A percentile compares a stretch with the other conserved stretches of the same genome.
Evolutionary conservation across 2,797 vertebrate species (phyloP).

Genomic region (Manis pentadactyla): DNA sequence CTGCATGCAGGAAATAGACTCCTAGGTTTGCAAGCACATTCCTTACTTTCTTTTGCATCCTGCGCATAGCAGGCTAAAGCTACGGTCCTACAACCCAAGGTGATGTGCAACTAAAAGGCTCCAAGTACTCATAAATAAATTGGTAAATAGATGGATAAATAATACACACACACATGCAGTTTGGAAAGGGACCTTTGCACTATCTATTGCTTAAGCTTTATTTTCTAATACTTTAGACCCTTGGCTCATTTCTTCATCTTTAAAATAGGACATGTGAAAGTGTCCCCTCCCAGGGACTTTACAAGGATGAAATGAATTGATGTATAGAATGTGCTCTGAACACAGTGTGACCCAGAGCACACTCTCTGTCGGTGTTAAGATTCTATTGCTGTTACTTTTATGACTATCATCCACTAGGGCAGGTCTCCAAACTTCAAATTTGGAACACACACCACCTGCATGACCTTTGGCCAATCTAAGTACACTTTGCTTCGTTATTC

Average conservation of each 20-base stretch:
- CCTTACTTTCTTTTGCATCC: not conserved
- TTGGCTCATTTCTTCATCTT: not conserved
- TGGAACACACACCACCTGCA: rapidly evolving
- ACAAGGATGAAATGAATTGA: not conserved
- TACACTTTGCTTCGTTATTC: rapidly evolving
- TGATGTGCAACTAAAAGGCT: too few species aligned
- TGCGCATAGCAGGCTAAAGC: not conserved
- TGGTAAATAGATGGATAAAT: not conserved
- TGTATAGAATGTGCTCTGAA: rapidly evolving
- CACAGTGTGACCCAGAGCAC: not conserved
- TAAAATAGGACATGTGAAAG: not conserved
- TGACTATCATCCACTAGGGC: not conserved
- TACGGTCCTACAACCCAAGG: rapidly evolving
- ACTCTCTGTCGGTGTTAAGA: rapidly evolving
- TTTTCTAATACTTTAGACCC: not conserved
- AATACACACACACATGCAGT: rapidly evolving
- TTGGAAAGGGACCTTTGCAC: not conserved
- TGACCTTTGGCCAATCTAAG: not conserved
- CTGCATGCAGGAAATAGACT: not conserved
- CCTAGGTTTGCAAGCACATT: not conserved
- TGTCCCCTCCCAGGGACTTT: rapidly evolving
- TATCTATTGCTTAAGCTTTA: too few species aligned
- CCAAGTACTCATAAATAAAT: not conserved
- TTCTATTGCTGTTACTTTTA: not conserved
- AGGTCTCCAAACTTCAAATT: not conserved